phyloP scores from a whole-genome alignment of 2,113 vertebrate species.

The Solenodon paradoxus region DNA sequence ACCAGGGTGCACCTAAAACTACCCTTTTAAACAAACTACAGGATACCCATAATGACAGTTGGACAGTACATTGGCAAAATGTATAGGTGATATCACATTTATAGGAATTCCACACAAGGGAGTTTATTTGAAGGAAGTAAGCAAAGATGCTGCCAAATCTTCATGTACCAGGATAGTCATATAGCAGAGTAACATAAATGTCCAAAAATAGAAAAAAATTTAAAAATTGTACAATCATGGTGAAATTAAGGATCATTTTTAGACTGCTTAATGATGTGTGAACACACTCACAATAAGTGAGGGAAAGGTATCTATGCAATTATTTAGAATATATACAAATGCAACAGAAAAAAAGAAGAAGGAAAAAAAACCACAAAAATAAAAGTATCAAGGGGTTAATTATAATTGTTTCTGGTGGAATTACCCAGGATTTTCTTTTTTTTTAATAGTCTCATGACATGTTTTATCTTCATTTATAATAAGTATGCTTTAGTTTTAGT shows the following conservation, averaged over 20 bases:
- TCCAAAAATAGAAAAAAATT: neutral
- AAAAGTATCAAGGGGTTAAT: neutral
- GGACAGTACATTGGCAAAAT: neutral
- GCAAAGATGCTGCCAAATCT: neutral
- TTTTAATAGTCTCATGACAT: neutral
- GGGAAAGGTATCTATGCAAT: neutral
- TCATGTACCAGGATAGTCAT: neutral
- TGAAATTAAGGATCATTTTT: constrained; percentile 18
- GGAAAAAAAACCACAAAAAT: neutral
- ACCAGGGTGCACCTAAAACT: too few relatives aligned
- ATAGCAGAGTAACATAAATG: neutral
- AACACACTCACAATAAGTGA: neutral
- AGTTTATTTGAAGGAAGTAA: constrained; percentile 8
- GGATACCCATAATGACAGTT: neutral
- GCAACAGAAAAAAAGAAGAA: neutral
- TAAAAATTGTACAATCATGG: neutral
- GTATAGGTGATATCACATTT: neutral
- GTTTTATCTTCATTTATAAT: neutral
- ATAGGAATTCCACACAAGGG: neutral
- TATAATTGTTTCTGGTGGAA: neutral
- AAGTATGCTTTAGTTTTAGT: neutral
- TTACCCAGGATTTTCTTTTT: neutral
- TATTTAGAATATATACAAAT: neutral
- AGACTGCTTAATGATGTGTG: neutral
- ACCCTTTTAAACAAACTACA: neutral